Evolutionary conservation across 1,140 invertebrate genomes (phyloP).

Genomic region (Aphelenchoides besseyi): DNA sequence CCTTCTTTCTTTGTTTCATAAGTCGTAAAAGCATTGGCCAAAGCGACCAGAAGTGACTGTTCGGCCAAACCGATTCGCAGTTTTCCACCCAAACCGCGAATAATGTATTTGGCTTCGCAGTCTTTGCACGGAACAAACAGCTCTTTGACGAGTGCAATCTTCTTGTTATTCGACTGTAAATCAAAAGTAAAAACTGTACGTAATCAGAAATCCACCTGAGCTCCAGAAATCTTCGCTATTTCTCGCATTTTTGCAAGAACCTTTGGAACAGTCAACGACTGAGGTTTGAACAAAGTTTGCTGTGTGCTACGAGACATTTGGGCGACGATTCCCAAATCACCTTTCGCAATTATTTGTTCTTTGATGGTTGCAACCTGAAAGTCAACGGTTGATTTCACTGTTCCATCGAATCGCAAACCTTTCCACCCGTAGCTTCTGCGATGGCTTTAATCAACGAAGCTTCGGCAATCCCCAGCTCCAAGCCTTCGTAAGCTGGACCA

Average conservation of each 20-base stretch:
- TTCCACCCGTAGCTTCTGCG: conserved; percentile 71
- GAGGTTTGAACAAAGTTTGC: conserved; percentile 75
- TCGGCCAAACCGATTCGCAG: conserved; percentile 92
- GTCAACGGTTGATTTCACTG: conserved; percentile 13
- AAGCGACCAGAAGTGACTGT: conserved; percentile 82
- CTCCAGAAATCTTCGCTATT: conserved; percentile 81
- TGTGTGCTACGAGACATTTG: conserved; percentile 77
- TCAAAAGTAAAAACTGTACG: conserved; percentile 31
- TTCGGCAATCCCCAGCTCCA: conserved; percentile 89
- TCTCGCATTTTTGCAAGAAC: conserved; percentile 85
- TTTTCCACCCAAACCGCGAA: conserved; percentile 87
- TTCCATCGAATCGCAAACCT: no score
- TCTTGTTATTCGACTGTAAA: conserved; percentile 75
- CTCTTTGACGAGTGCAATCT: conserved; percentile 84
- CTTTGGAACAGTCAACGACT: conserved; percentile 66
- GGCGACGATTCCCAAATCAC: conserved; percentile 70
- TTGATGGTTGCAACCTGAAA: conserved; percentile 73
- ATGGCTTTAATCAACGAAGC: conserved; percentile 76
- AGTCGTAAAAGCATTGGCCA: conserved; percentile 76
- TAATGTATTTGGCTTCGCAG: conserved; percentile 85
- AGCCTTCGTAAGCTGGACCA: conserved; percentile 82
- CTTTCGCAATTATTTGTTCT: conserved; percentile 87
- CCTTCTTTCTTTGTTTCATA: conserved; percentile 48
- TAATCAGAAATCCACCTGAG: conserved; percentile 68
- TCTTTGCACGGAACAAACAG: conserved; percentile 86